Evolutionary conservation across 2,888 invertebrate species (phyloP), one percentile per base, ranked within the genome.

Genomic region (Synanthedon formicaeformis): DNA sequence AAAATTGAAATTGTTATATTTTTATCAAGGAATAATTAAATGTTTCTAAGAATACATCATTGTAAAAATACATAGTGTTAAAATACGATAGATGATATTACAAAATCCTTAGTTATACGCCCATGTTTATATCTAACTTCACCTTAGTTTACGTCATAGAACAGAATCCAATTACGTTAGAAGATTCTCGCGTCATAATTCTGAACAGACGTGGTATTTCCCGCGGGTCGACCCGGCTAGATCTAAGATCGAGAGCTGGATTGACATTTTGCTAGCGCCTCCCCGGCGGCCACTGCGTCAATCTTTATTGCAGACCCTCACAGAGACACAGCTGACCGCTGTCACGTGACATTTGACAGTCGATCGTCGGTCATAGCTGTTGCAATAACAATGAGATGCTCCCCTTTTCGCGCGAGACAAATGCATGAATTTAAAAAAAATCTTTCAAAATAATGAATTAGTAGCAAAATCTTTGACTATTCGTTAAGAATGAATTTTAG

Each of bases 231-330:
- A 58, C 10, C 34, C 62, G 63, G 63, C 65, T 67, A 72, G 75
- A 74, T 75, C 78, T 75, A 73, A 81, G 81, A 82, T 75, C 71
- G 71, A 71, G 69, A 73, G 70, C 67, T 67, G 71, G 77, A 83
- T 82, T 82, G 83, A 79, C 83, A 80, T 73, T 78, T 75, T 73
- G 78, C 69, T 63, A 69, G 71, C 62, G 59, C 63, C 64, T 69
- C 73, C 75, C 80, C 65, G 61, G 48, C 34, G 50, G 54, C 53
- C 57, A 55, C 40, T 62, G 60, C 65, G 84, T 84, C 86, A 83
- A 81, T 84, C 82, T 78, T 81, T 80, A 79, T 82, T 81, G 77
- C 69, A 60, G 55, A 58, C 54, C 54, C 60, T 57, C 59, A 51
- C 57, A 59, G 10, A 54, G 54, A 57, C 53, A 56, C 13, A 40